Conservation (phyloP, 2,888 invertebrate species). For the Leptinotarsa haldemani region DNA sequence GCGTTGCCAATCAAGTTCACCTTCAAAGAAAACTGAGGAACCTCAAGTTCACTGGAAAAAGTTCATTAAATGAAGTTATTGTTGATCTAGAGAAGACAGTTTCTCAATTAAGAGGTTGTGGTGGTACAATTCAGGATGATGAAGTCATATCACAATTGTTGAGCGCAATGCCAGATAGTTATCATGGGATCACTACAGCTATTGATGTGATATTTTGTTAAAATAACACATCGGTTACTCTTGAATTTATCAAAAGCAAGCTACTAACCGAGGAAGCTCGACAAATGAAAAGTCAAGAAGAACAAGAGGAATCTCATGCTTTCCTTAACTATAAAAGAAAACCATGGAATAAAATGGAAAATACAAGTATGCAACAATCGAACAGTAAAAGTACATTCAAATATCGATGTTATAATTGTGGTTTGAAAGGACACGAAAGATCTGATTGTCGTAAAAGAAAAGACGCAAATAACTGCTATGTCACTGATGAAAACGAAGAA, state of each 20-base stretch:
- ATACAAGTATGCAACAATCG: not conserved
- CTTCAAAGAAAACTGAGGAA: too few species aligned
- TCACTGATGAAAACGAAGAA: not conserved
- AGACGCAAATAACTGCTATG: too few species aligned
- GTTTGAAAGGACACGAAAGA: too few species aligned
- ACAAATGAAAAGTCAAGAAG: not conserved
- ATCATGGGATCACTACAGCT: constrained; percentile 25
- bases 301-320: not conserved
- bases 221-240: not conserved
- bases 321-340: not conserved
- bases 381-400: too few species aligned
- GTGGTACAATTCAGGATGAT: not conserved
- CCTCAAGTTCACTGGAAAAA: not conserved
- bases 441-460: too few species aligned
- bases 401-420: too few species aligned
- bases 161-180: constrained; percentile 22
- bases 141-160: not conserved
- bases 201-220: constrained; percentile 29
- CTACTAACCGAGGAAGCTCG: constrained; percentile 7
- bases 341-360: not conserved
- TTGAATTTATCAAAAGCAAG: constrained; percentile 13
- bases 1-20: too few species aligned
- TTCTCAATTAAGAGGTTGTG: not conserved
- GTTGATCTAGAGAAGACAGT: not conserved
- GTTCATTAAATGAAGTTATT: not conserved